Conservation (phyloP, 2,888 invertebrate species). For the Xylota sylvarum region DNA sequence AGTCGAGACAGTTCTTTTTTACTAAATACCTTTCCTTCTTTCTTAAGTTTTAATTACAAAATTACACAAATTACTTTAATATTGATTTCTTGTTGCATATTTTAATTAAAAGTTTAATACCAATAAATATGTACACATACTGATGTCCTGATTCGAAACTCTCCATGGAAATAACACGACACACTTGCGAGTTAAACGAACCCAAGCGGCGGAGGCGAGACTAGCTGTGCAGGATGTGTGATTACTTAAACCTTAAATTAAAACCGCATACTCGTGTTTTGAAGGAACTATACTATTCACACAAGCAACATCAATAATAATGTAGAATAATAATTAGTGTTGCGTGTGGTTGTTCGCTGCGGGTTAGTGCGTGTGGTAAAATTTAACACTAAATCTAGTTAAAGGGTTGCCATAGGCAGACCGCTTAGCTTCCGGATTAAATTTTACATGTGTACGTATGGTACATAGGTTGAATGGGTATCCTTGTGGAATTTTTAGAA, state of each 20-base stretch:
- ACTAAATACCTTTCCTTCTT: too few relatives aligned
- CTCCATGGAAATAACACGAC: neutral
- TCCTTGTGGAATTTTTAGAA: neutral
- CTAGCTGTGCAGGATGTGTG: constrained; percentile 9
- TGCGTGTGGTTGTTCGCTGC: constrained; percentile 26
- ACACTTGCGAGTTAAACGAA: constrained; percentile 3
- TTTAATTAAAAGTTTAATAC: neutral
- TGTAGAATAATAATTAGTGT: constrained; percentile 48
- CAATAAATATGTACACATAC: neutral
- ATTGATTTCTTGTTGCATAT: neutral
- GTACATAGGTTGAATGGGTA: neutral
- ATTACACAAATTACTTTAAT: neutral
- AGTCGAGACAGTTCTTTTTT: too few relatives aligned
- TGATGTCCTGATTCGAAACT: neutral
- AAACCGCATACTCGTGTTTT: constrained; percentile 32
- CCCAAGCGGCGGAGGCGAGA: neutral
- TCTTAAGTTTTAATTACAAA: neutral
- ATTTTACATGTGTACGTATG: neutral
- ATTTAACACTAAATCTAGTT: constrained; percentile 35
- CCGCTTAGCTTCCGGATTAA: constrained; percentile 30
- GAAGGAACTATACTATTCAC: constrained; percentile 16
- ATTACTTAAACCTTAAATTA: constrained; percentile 38
- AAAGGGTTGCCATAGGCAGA: constrained; percentile 30
- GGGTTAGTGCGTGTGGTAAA: constrained; percentile 37
- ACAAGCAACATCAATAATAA: constrained; percentile 37